Base-by-base conservation (phyloP, 2,888 invertebrate genomes). In the Metallyticus violacea region DNA sequence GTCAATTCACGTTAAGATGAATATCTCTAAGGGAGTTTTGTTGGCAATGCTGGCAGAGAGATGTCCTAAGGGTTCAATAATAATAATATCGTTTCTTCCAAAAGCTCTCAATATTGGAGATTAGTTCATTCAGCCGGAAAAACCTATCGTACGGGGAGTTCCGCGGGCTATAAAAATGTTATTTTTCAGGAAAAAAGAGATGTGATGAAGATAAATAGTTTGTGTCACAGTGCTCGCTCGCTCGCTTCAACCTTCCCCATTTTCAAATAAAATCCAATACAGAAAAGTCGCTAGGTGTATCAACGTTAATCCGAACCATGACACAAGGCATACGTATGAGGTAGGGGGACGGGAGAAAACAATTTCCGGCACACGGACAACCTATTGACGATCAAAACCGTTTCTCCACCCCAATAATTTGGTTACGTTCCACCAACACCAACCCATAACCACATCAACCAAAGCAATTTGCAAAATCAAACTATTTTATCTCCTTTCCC, bases 111-210 rank as follows among this genome's bases (percentile, higher is more conserved):
- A 87, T 87, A 87, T 87, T 87, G 87, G 28, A 81, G 85, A 87
- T 87, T 85, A 85, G 29, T 62, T 78, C 85, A 85, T 85, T 87
- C 82, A 77, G 29, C 87, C 81, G 87, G 85, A 87, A 87, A 86
- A 62, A 62, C 15, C 40, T 62, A 62, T 62, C 40, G 40, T 62
- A 15, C 40, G 40, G 15, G 40, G 40, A 22, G 2, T 4, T 62
- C 3, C 3, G 3, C 40, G 0, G n/a, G 22, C 40, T 62, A 62
- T 62, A 62, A 62, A 62, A 62, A 62, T 62, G 40, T 7, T 62
- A 62, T 62, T 62, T 62, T 62, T 62, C 15, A 9, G 22, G 40
- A 22, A 62, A 62, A 62, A 62, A 62, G 40, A 62, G 40, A 62
- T 62, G 22, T 62, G 40, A 62, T 62, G 40, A 62, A 62, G 40